These are phyloP conservation scores for Drosophila punjabiensis DNA, from an alignment of 1,140 invertebrate species.

Conservation along the genomic window DNA sequence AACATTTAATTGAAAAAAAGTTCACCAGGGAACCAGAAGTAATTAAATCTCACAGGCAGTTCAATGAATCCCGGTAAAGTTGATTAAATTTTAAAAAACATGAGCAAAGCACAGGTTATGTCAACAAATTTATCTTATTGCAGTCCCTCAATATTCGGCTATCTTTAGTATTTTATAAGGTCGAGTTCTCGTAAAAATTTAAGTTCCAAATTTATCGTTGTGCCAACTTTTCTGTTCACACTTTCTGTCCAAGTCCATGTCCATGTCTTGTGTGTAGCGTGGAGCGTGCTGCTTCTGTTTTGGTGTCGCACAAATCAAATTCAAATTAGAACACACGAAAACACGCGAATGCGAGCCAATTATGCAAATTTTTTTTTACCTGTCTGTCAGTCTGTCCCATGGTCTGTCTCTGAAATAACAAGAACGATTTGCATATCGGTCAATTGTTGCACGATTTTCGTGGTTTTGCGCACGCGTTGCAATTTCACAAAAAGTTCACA, in stretches of 20 bases:
- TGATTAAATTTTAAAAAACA: not conserved
- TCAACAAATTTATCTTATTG: not conserved
- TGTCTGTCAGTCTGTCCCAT: constrained; percentile 25
- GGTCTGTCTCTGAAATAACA: constrained; percentile 47
- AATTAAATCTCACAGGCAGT: not conserved
- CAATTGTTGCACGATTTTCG: constrained; percentile 76
- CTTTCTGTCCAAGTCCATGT: constrained; percentile 44
- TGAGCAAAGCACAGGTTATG: too few relatives aligned
- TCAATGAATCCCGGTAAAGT: not conserved
- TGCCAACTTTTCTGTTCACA: constrained; percentile 48
- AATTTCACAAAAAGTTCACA: constrained; percentile 55
- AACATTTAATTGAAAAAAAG: constrained; percentile 17
- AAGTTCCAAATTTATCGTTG: constrained; percentile 35
- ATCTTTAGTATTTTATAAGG: constrained; percentile 5
- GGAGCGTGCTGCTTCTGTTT: constrained; percentile 68
- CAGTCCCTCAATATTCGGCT: not conserved
- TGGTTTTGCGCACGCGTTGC: constrained; percentile 61
- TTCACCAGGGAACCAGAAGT: not conserved
- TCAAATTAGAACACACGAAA: constrained; percentile 73
- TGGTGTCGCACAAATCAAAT: constrained; percentile 54
- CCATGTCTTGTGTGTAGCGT: constrained; percentile 18
- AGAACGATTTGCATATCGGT: constrained; percentile 74
- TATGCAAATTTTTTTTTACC: constrained; percentile 64
- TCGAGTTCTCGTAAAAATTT: not conserved
- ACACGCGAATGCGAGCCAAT: constrained; percentile 65